Evolutionary conservation across 2,888 invertebrate species (phyloP).

Genomic region (Tiliacea aurago): DNA sequence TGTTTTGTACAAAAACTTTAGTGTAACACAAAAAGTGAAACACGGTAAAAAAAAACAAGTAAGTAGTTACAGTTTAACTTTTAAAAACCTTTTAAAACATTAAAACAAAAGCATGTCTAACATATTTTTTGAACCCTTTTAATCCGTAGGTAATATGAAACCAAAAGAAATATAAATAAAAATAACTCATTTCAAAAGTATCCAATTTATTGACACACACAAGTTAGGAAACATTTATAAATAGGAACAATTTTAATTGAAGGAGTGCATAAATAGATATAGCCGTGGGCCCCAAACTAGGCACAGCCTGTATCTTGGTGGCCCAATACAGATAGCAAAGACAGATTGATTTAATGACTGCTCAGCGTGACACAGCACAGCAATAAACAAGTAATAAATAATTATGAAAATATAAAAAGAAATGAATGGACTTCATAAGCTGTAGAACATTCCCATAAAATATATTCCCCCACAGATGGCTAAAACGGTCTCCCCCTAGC

Average conservation of each 20-base stretch:
- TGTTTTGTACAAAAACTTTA: background rate
- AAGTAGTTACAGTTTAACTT: no score
- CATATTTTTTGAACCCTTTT: background rate
- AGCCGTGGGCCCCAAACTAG: no score
- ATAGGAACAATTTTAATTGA: no score
- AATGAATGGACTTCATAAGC: constrained; percentile 78
- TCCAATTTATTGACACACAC: no score
- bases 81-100: background rate
- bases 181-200: constrained; percentile 38
- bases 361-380: no score
- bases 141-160: background rate
- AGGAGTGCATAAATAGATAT: no score
- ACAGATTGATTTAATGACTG: no score
- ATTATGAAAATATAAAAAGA: no score
- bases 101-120: background rate
- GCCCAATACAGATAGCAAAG: no score
- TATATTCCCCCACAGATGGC: constrained; percentile 84
- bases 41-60: background rate
- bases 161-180: constrained; percentile 11
- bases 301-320: no score
- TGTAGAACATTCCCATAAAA: constrained; percentile 76
- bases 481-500: constrained; percentile 85
- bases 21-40: background rate
- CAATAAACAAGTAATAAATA: no score
- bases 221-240: no score